A percentile compares a stretch with the other conserved stretches of the same genome.
phyloP scores from a whole-genome alignment of 2,797 vertebrate genomes.

The Linurgus olivaceus region DNA sequence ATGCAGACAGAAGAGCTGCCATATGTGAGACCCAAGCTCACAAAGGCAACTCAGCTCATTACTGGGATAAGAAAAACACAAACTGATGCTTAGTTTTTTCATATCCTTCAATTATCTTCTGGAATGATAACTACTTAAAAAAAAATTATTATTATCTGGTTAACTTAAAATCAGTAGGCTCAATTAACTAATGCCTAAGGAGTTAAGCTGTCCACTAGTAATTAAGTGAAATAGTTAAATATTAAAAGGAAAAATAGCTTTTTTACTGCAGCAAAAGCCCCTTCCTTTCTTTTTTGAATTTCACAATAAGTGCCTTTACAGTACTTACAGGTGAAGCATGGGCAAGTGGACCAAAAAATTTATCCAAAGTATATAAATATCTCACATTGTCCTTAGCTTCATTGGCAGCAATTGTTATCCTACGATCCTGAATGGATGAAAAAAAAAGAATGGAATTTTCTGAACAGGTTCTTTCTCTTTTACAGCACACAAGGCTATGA shows the following conservation, averaged over 20 bases:
- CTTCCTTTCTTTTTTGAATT: not conserved
- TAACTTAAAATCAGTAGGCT: not conserved
- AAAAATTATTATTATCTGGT: not conserved
- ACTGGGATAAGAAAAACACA: not conserved
- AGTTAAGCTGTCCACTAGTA: not conserved
- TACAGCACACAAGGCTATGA: not conserved
- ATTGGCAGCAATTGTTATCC: slow-evolving; percentile 80
- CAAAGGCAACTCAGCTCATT: not conserved
- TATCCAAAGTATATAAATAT: slow-evolving; percentile 81
- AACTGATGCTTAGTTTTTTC: not conserved
- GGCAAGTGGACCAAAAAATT: slow-evolving; percentile 78
- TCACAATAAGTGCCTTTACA: not conserved
- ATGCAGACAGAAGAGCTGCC: not conserved
- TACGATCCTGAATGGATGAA: slow-evolving; percentile 72
- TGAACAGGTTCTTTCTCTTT: not conserved
- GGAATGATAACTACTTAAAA: not conserved
- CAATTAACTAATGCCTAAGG: not conserved
- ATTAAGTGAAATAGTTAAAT: not conserved
- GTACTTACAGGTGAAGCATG: slow-evolving; percentile 78
- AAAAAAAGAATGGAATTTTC: not conserved
- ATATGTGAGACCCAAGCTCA: not conserved
- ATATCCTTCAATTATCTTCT: not conserved
- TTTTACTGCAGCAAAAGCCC: not conserved
- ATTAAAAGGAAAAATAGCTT: not conserved
- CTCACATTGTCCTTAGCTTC: slow-evolving; percentile 87